A percentile compares a stretch with the other conserved stretches of the same genome.
phyloP scores from a whole-genome alignment of 2,797 vertebrate genomes.

The Ibycter americanus region DNA sequence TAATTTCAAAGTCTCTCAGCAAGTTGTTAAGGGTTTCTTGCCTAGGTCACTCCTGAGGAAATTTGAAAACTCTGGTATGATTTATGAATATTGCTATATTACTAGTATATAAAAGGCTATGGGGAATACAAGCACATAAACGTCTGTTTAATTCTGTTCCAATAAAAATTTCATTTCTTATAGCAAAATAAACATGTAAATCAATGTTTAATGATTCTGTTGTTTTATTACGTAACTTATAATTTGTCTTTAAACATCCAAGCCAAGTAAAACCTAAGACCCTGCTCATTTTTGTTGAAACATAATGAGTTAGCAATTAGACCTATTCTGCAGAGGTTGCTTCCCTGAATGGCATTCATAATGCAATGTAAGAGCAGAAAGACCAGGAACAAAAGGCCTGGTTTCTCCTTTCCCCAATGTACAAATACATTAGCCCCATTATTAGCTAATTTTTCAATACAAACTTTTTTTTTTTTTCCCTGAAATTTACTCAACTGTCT shows the following conservation, averaged over 20 bases:
- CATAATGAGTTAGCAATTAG: not conserved
- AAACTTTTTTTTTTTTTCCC: not conserved
- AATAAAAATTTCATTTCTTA: conserved; percentile 48
- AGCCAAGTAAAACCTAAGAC: conserved; percentile 37
- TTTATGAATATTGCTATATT: conserved; percentile 58
- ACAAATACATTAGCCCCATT: not conserved
- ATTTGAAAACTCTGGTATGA: conserved; percentile 47
- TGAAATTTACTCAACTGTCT: not conserved
- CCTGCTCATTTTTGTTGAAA: not conserved
- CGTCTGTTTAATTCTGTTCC: conserved; percentile 33
- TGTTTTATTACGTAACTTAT: not conserved
- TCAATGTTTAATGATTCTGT: conserved; percentile 17
- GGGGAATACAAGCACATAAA: conserved; percentile 48
- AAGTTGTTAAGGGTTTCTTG: conserved; percentile 56
- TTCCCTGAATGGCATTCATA: not conserved
- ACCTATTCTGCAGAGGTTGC: not conserved
- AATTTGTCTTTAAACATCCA: not conserved
- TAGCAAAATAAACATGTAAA: conserved; percentile 62
- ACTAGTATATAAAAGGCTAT: not conserved
- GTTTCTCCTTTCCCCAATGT: not conserved
- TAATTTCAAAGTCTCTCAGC: conserved; percentile 61
- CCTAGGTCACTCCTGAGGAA: conserved; percentile 52
- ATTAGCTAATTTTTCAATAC: not conserved
- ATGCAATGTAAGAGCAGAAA: not conserved
- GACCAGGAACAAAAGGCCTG: not conserved